A percentile compares a stretch with the other conserved stretches of the same genome.
phyloP scores from a whole-genome alignment of 2,888 invertebrate species.

The Acanthopleura granulata region DNA sequence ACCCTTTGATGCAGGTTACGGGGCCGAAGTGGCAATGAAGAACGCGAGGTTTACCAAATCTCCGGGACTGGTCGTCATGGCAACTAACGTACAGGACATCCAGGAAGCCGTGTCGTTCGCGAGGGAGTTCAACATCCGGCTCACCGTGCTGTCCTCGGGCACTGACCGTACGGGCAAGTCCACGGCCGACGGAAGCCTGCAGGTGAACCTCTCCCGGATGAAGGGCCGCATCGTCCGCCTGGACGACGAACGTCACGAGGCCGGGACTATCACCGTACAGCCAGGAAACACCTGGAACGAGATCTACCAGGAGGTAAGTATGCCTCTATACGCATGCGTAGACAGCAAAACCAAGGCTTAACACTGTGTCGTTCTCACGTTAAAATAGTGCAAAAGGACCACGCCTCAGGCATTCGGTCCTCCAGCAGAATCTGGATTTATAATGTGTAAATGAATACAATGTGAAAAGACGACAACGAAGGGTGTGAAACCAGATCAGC shows the following conservation, averaged over 20 bases:
- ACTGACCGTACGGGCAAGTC: constrained; percentile 28
- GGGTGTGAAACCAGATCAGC: too few species aligned
- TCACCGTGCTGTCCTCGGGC: constrained; percentile 26
- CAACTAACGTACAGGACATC: constrained; percentile 21
- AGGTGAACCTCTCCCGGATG: constrained; percentile 25
- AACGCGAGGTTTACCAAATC: not conserved
- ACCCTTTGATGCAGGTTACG: constrained; percentile 5
- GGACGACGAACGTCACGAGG: not conserved
- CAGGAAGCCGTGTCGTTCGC: constrained; percentile 22
- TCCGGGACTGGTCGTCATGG: constrained; percentile 22
- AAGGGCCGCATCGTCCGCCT: not conserved
- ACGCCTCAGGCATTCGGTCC: too few species aligned
- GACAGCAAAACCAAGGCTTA: too few species aligned
- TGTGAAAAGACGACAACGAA: too few species aligned
- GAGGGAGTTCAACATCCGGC: constrained; percentile 16
- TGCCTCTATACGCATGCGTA: too few species aligned
- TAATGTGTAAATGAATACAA: too few species aligned
- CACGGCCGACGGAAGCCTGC: constrained; percentile 25
- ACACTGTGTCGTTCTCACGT: too few species aligned
- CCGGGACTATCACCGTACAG: not conserved
- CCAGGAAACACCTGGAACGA: constrained; percentile 11
- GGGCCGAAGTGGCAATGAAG: not conserved
- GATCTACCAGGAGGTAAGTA: constrained; percentile 11
- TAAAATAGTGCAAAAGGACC: too few species aligned
- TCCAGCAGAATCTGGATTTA: too few species aligned